phyloP scores from a whole-genome alignment of 2,797 vertebrate species.

The Lepus oiostolus region DNA sequence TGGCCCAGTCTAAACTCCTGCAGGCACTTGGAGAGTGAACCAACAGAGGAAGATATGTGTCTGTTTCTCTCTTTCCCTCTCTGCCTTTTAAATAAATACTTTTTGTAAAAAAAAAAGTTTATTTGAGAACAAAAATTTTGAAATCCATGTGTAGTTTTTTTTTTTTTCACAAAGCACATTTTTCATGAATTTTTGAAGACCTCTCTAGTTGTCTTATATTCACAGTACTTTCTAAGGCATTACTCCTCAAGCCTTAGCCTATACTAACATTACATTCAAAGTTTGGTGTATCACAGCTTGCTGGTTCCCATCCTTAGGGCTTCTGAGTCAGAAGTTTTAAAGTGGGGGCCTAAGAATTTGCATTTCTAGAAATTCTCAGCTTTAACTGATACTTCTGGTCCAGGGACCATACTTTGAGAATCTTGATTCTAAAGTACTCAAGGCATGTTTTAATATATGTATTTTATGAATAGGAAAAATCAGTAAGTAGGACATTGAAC shows the following conservation, averaged over 20 bases:
- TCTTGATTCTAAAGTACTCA: background rate
- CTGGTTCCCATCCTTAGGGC: background rate
- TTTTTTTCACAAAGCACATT: too few relatives aligned
- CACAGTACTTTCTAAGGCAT: background rate
- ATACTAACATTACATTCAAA: background rate
- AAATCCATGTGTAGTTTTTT: too few relatives aligned
- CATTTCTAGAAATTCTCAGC: background rate
- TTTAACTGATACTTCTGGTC: background rate
- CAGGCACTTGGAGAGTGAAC: too few relatives aligned
- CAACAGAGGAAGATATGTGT: too few relatives aligned
- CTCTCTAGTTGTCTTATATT: background rate
- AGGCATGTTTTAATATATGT: background rate
- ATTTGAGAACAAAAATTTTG: too few relatives aligned
- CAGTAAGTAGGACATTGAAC: background rate
- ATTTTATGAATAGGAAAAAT: slow-evolving; percentile 30
- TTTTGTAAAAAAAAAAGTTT: too few relatives aligned
- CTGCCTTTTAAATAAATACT: too few relatives aligned
- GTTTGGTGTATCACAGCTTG: background rate
- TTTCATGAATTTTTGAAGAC: too few relatives aligned
- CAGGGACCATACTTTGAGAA: slow-evolving; percentile 23
- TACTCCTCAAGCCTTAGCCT: background rate
- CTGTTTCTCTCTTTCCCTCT: too few relatives aligned
- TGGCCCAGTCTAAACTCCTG: too few relatives aligned
- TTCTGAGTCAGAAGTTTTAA: background rate
- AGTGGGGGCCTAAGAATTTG: background rate